Evolutionary conservation across 2,797 vertebrate species (phyloP).

Genomic region (Oryzias dopingdopingensis): DNA sequence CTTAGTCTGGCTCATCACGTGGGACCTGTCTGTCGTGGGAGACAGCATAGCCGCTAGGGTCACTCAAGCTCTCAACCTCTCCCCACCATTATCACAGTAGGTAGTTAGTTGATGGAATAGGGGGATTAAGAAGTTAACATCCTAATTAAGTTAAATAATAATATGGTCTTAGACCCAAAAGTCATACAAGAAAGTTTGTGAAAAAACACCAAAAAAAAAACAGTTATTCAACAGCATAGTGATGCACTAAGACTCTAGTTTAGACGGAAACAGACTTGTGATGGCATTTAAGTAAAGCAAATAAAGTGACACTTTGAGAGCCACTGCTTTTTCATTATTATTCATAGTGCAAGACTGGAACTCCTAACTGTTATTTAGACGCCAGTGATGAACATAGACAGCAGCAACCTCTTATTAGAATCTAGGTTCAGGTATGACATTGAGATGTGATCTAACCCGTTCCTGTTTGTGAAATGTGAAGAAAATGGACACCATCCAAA

Average conservation of each 20-base stretch:
- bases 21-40: too few relatives aligned
- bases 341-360: constrained; percentile 29
- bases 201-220: constrained; percentile 23
- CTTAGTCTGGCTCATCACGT: too few relatives aligned
- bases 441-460: constrained; percentile 7
- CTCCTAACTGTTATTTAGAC: constrained; percentile 3
- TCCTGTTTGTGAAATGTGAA: constrained; percentile 16
- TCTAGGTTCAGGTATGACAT: constrained; percentile 1
- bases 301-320: constrained; percentile 55
- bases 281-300: constrained; percentile 55
- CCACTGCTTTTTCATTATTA: constrained; percentile 34
- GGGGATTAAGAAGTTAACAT: constrained; percentile 25
- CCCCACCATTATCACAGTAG: too few relatives aligned
- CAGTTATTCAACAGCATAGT: constrained; percentile 46
- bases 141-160: constrained; percentile 27
- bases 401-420: background rate
- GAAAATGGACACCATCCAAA: constrained; percentile 10
- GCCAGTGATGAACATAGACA: constrained; percentile 4
- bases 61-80: too few relatives aligned
- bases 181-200: background rate
- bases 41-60: too few relatives aligned
- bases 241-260: constrained; percentile 24
- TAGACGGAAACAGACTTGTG: constrained; percentile 40
- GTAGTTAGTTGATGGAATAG: too few relatives aligned
- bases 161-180: constrained; percentile 34